Conservation (phyloP, 2,113 vertebrate genomes). For the Campylomormyrus tamandua region DNA sequence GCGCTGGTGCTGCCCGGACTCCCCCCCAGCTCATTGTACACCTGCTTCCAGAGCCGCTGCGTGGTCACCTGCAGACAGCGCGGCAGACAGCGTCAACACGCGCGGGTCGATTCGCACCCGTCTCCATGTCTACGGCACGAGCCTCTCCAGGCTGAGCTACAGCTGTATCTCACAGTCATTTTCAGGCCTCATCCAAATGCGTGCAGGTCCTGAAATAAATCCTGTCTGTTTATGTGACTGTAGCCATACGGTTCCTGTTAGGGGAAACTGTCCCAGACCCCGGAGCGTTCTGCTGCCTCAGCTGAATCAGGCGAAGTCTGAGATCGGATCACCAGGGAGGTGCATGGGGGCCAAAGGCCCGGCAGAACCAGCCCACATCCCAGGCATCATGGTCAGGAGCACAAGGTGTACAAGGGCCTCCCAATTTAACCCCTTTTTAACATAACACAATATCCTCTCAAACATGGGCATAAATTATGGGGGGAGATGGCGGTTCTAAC, state of each 20-base stretch:
- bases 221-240: neutral
- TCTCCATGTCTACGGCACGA: neutral
- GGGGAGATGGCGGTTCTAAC: no score
- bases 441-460: neutral
- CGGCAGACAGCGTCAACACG: neutral
- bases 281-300: neutral
- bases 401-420: neutral
- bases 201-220: neutral
- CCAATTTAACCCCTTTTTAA: neutral
- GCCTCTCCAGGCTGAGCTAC: neutral
- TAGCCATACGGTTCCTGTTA: neutral
- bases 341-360: neutral
- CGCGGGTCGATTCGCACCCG: neutral
- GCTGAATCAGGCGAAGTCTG: neutral
- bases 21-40: slow-evolving; percentile 70
- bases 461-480: no score
- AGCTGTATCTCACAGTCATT: neutral
- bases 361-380: neutral
- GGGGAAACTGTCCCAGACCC: neutral
- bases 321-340: neutral
- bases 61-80: slow-evolving; percentile 53
- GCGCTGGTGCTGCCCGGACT: slow-evolving; percentile 71
- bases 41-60: slow-evolving; percentile 64
- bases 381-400: neutral
- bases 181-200: neutral